Evolutionary conservation across 2,797 vertebrate genomes (phyloP), one percentile per base, ranked within the genome.

Genomic region (Nasua narica): DNA sequence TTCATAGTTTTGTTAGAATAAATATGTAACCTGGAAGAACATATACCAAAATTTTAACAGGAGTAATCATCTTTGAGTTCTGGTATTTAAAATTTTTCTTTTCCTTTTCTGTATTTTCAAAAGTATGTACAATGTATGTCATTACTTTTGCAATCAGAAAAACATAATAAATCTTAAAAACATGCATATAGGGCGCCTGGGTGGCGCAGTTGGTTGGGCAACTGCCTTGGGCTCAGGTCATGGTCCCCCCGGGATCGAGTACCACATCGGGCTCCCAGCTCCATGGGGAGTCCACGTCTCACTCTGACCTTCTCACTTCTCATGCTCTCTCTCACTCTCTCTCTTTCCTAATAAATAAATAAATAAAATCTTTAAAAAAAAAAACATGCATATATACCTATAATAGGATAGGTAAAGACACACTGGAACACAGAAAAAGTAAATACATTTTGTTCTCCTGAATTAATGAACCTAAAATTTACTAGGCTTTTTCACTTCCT

Each of bases 371-470:
- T 74, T 74, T n/a, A n/a, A n/a, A n/a, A n/a, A n/a, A n/a, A 54
- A 56, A 84, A 92, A 83, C 3, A 14, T 52, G 18, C 23, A 19
- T 56, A 6, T 21, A 72, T 40, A 43, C 21, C 1, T 87, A n/a
- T 14, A 54, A 46, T 83, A n/a, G 74, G 18, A 83, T 54, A 60
- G 25, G 40, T 62, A 46, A 81, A 52, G 43, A 86, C 29, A 50
- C 4, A 60, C 25, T 58, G n/a, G 19, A 83, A 40, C 58, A 60
- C 4, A 12, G 25, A 58, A 88, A 81, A 81, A 76, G 43, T 62
- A 81, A 92, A 37, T 69, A 3, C 67, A 92, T 84, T 92, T 88
- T 88, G 48, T 87, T 95, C n/a, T 94, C 25, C 67, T 65, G 35
- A 76, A 83, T 84, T 69, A 92, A 58, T 76, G 27, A 82, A 43